Conservation (phyloP, 2,113 vertebrate genomes). For the Lophius piscatorius region DNA sequence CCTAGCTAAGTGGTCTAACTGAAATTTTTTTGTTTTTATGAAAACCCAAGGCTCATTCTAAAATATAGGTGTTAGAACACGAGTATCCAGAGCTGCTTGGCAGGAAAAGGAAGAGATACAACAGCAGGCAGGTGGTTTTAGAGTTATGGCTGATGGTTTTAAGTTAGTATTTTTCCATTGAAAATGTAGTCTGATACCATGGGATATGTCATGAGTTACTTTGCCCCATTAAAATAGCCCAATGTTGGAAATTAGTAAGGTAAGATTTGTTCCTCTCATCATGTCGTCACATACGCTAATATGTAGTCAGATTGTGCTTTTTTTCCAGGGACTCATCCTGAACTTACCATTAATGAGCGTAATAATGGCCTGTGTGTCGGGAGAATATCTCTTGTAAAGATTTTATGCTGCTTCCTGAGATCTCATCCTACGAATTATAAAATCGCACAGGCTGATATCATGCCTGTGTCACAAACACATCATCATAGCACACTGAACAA, state of each 20-base stretch:
- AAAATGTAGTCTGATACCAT: too few relatives aligned
- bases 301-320: not conserved
- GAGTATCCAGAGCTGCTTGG: too few relatives aligned
- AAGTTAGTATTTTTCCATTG: too few relatives aligned
- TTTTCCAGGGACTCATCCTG: not conserved
- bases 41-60: too few relatives aligned
- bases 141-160: too few relatives aligned
- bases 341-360: not conserved
- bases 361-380: not conserved
- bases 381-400: not conserved
- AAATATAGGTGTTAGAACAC: too few relatives aligned
- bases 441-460: conserved; percentile 16
- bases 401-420: not conserved
- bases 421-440: conserved; percentile 1
- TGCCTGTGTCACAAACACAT: conserved; percentile 14
- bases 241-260: conserved; percentile 2
- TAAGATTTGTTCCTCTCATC: conserved; percentile 4
- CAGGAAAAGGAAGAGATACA: too few relatives aligned
- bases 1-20: too few relatives aligned
- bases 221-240: not conserved
- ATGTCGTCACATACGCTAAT: conserved; percentile 6
- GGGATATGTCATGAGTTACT: too few relatives aligned
- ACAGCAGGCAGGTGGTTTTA: too few relatives aligned
- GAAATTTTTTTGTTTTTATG: too few relatives aligned
- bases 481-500: conserved; percentile 21